Evolutionary conservation across 2,113 vertebrate genomes (phyloP), one percentile per base, ranked within the genome.

Genomic region (Festucalex cinctus): DNA sequence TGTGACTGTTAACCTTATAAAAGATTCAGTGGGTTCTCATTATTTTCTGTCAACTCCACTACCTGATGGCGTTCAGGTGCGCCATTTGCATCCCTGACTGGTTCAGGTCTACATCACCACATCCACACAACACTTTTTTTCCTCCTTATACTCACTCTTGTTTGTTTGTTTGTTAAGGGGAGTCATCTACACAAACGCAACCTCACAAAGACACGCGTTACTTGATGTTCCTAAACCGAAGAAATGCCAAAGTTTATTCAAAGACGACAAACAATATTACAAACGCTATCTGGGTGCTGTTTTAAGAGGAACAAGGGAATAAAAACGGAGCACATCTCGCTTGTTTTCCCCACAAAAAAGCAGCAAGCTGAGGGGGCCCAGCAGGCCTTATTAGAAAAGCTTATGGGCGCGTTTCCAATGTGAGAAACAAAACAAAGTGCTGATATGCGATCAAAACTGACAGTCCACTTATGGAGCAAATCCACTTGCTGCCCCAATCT

Each of bases 1-100:
- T 93, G 91, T 92, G 92, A 95, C 94, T 95, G 95, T 96, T 99
- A 97, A 98, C 96, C 97, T 98, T 98, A 98, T 99, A 97, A 99
- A 99, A 99, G 95, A 99, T 98, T 98, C 98, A 98, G 95, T 93
- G 93, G 84, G 91, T 95, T 95, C 97, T 99, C 97, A 97, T 99
- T 99, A 99, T 98, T 96, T 97, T 93, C 95, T 98, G 97, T 97
- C 96, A 96, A 94, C 94, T 93, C 91, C 94, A 92, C 91, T 94
- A 91, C 94, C 94, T 90, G 95, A 94, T 91, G 90, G 93, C 91
- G 94, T 93, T 84, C 80, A 86, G 91, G 81, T 92, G 90, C 88
- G 92, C 93, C 91, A 98, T 98, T 95, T 98, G 95, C 96, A 97
- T 98, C 94, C 81, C 78, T 89, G 90, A 89, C 91, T 92, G 90